Conservation (phyloP, 2,888 invertebrate species). For the Ctena decussata region DNA sequence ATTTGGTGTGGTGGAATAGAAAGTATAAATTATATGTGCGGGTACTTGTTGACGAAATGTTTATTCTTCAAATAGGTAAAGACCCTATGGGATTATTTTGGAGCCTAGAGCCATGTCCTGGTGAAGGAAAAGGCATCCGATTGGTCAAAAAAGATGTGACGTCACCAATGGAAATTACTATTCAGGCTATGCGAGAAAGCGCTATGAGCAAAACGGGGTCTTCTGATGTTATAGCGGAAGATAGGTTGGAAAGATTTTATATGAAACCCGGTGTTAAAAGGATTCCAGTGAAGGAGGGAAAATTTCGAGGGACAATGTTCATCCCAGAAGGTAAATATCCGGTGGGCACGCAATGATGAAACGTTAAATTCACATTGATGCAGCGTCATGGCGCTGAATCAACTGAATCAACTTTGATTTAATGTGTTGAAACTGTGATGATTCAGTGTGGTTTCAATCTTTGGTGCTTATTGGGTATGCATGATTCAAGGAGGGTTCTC, state of each 20-base stretch:
- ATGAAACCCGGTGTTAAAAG: conserved; percentile 44
- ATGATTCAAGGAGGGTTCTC: too few relatives aligned
- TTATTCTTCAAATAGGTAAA: too few relatives aligned
- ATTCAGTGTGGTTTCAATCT: too few relatives aligned
- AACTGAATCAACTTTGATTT: too few relatives aligned
- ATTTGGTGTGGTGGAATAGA: too few relatives aligned
- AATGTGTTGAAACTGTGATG: too few relatives aligned
- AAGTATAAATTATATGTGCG: too few relatives aligned
- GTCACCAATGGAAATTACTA: conserved; percentile 60
- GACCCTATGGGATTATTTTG: conserved; percentile 82
- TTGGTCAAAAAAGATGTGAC: conserved; percentile 74
- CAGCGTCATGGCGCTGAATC: too few relatives aligned
- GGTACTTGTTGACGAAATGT: too few relatives aligned
- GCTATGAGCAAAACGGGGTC: not conserved
- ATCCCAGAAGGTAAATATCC: conserved; percentile 60
- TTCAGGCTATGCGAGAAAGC: conserved; percentile 58
- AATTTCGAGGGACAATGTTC: conserved; percentile 49
- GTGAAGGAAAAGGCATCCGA: conserved; percentile 51
- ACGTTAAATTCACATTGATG: too few relatives aligned
- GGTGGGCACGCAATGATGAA: too few relatives aligned
- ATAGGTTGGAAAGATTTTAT: conserved; percentile 32
- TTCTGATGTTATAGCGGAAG: conserved; percentile 1
- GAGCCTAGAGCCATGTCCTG: conserved; percentile 66
- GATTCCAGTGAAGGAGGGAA: conserved; percentile 44
- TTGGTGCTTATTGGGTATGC: too few relatives aligned